These are phyloP conservation scores for Lasaia peninsularis DNA, from an alignment of 1,140 invertebrate species.

Conservation along the genomic window DNA sequence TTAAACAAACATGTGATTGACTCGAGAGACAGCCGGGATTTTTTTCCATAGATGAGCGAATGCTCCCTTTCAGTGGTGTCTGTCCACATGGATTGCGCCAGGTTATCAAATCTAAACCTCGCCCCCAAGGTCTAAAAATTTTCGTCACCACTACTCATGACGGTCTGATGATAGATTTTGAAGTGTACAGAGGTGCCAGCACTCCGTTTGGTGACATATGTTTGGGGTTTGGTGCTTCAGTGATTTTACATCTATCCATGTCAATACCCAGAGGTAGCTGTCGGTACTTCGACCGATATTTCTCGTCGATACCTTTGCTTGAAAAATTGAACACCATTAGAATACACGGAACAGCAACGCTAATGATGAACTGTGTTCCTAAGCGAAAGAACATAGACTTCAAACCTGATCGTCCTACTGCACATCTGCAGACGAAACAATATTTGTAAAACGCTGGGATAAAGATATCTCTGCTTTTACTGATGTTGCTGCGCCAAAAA, in stretches of 20 bases:
- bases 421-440: conserved; percentile 20
- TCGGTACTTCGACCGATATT: conserved; percentile 33
- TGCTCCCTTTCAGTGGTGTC: background rate
- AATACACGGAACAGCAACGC: conserved; percentile 26
- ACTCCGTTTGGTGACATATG: conserved; percentile 16
- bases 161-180: conserved; percentile 42
- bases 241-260: conserved; percentile 29
- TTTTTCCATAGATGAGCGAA: background rate
- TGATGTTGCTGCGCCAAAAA: conserved; percentile 24
- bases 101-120: conserved; percentile 18
- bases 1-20: background rate
- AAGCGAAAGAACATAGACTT: conserved; percentile 24
- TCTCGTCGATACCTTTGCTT: conserved; percentile 27
- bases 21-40: background rate
- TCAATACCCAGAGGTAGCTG: conserved; percentile 30
- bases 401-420: conserved; percentile 31
- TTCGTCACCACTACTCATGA: conserved; percentile 34
- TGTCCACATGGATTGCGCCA: background rate
- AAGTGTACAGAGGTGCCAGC: conserved; percentile 32
- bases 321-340: conserved; percentile 19
- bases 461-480: conserved; percentile 18
- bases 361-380: conserved; percentile 27
- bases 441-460: conserved; percentile 24
- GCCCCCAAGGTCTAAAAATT: conserved; percentile 31
- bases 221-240: conserved; percentile 29